Conservation (phyloP, 2,888 invertebrate genomes). For the Chironomus tentans region DNA sequence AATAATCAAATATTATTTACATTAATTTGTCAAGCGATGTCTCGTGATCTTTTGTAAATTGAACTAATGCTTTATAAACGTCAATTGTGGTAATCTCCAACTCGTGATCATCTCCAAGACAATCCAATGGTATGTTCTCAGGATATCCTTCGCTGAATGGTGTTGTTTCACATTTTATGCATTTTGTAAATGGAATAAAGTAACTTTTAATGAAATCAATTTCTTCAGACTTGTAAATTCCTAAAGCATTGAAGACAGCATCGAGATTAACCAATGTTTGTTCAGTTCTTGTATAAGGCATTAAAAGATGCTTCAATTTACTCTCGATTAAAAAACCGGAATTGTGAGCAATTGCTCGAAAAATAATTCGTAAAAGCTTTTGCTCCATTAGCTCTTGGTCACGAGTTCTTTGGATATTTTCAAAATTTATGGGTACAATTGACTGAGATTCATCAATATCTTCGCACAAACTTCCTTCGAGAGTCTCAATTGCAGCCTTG, state of each 20-base stretch:
- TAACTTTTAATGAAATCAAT: constrained; percentile 21
- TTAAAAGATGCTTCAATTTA: constrained; percentile 53
- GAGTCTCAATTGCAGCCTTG: constrained; percentile 29
- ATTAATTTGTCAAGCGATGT: constrained; percentile 19
- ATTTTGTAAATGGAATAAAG: constrained; percentile 6
- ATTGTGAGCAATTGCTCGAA: constrained; percentile 58
- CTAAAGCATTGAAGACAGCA: constrained; percentile 56
- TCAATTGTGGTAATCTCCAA: constrained; percentile 13
- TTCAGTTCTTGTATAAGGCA: constrained; percentile 52
- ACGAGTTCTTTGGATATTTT: constrained; percentile 27
- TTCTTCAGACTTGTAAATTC: constrained; percentile 4
- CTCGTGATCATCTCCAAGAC: constrained; percentile 13
- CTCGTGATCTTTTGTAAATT: constrained; percentile 21
- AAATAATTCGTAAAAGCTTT: constrained; percentile 50
- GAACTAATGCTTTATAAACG: constrained; percentile 11
- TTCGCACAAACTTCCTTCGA: not conserved
- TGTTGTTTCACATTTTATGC: constrained; percentile 10
- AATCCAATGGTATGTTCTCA: not conserved
- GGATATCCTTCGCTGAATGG: not conserved
- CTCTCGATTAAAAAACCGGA: constrained; percentile 68
- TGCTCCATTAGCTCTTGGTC: constrained; percentile 29
- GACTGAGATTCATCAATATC: not conserved
- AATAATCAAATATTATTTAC: not conserved
- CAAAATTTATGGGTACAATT: not conserved
- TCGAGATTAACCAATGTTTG: constrained; percentile 63